Evolutionary conservation across 2,113 vertebrate genomes (phyloP).

Genomic region (Vidua chalybeata): DNA sequence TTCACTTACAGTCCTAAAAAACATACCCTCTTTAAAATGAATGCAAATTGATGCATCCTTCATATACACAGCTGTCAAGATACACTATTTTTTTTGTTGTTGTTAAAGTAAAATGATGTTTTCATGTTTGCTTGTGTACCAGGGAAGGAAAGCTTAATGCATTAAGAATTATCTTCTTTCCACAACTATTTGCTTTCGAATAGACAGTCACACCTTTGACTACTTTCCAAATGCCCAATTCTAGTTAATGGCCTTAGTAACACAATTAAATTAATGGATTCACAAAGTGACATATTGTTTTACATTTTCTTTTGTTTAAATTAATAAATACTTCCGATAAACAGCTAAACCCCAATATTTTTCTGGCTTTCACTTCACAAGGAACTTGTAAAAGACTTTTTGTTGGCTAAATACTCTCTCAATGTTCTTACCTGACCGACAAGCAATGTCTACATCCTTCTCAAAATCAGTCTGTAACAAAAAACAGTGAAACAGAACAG

Average conservation of each 20-base stretch:
- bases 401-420: not conserved
- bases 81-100: not conserved
- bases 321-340: not conserved
- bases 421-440: slow-evolving; percentile 91
- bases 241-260: not conserved
- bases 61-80: not conserved
- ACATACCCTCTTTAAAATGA: not conserved
- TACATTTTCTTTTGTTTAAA: not conserved
- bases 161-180: not conserved
- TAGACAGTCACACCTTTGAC: not conserved
- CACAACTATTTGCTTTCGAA: not conserved
- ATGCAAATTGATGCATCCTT: not conserved
- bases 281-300: not conserved
- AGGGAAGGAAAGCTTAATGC: not conserved
- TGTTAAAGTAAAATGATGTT: not conserved
- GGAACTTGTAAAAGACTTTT: not conserved
- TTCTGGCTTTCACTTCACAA: not conserved
- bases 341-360: not conserved
- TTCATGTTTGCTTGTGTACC: not conserved
- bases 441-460: slow-evolving; percentile 99
- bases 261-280: not conserved
- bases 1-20: not conserved
- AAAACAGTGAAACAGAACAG: slow-evolving; percentile 51
- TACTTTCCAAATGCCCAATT: not conserved
- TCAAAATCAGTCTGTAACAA: slow-evolving; percentile 97